Evolutionary conservation across 2,797 vertebrate genomes (phyloP).

Genomic region (Enteromius thamalakanensis): DNA sequence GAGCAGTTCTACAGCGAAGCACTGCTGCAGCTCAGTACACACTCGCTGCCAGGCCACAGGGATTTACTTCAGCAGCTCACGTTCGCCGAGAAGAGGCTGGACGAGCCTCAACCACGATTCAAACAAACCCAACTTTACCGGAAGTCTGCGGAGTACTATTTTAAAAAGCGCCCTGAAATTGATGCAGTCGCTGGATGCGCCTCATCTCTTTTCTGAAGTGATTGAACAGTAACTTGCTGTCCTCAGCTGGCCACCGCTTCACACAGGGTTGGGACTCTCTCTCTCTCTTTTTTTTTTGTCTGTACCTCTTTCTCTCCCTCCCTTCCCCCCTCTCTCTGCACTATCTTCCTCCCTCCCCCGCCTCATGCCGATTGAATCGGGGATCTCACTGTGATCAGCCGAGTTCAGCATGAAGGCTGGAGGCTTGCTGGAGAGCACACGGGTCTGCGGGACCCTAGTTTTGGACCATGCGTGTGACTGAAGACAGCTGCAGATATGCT

Average conservation of each 20-base stretch:
- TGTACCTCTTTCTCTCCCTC: neutral
- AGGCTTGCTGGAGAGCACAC: slow-evolving; percentile 29
- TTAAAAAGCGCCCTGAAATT: neutral
- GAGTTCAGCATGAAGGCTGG: slow-evolving; percentile 26
- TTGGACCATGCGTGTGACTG: slow-evolving; percentile 19
- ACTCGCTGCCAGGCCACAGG: slow-evolving; percentile 71
- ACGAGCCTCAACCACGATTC: neutral
- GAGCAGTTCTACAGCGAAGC: slow-evolving; percentile 77
- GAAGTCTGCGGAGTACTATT: slow-evolving; percentile 26
- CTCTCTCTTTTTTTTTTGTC: neutral
- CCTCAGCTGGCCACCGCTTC: neutral
- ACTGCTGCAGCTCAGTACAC: slow-evolving; percentile 76
- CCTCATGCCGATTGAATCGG: slow-evolving; percentile 27
- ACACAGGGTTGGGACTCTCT: slow-evolving; percentile 8
- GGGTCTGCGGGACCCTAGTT: slow-evolving; percentile 36
- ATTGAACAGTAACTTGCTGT: slow-evolving; percentile 4
- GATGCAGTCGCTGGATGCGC: neutral
- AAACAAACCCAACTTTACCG: slow-evolving; percentile 15
- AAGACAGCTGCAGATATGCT: slow-evolving; percentile 31
- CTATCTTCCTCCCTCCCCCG: slow-evolving; percentile 45
- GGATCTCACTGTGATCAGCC: slow-evolving; percentile 31
- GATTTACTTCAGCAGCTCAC: slow-evolving; percentile 63
- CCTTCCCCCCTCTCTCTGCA: slow-evolving; percentile 25
- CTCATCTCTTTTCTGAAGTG: slow-evolving; percentile 11
- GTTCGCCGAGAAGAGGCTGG: slow-evolving; percentile 20